Evolutionary conservation across 2,113 vertebrate genomes (phyloP).

Genomic region (Platysternon megacephalum): DNA sequence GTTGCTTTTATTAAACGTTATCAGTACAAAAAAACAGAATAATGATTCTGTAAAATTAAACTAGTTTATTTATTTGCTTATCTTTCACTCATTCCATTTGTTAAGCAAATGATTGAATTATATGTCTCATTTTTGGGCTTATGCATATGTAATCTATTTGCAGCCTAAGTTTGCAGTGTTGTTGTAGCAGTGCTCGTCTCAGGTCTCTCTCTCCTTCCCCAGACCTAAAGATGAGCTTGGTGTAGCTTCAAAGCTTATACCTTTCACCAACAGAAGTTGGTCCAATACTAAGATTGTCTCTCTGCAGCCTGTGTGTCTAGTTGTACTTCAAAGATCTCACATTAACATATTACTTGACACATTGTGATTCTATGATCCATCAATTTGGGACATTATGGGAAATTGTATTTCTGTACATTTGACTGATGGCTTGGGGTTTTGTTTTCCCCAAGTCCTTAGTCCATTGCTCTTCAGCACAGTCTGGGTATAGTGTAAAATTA

Average conservation of each 20-base stretch:
- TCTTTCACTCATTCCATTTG: not conserved
- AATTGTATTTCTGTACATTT: not conserved
- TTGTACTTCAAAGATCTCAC: not conserved
- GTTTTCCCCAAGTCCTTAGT: slow-evolving; percentile 68
- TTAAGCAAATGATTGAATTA: not conserved
- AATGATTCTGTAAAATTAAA: slow-evolving; percentile 8
- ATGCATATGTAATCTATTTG: not conserved
- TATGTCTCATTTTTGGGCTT: not conserved
- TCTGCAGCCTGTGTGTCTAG: too few relatives aligned
- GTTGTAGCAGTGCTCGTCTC: not conserved
- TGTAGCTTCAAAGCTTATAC: not conserved
- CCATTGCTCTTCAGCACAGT: slow-evolving; percentile 66
- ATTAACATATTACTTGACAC: not conserved
- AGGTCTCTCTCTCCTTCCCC: not conserved
- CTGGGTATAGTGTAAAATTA: slow-evolving; percentile 66
- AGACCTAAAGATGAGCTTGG: not conserved
- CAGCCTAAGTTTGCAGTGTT: not conserved
- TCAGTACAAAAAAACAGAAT: not conserved
- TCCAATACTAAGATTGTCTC: not conserved
- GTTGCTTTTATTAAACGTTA: slow-evolving; percentile 34
- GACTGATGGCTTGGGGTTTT: not conserved
- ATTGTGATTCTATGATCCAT: not conserved
- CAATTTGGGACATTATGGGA: not conserved
- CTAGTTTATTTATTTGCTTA: not conserved
- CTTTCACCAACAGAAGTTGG: not conserved